Evolutionary conservation across 2,888 invertebrate species (phyloP).

Genomic region (Drepanosiphum platanoidis): DNA sequence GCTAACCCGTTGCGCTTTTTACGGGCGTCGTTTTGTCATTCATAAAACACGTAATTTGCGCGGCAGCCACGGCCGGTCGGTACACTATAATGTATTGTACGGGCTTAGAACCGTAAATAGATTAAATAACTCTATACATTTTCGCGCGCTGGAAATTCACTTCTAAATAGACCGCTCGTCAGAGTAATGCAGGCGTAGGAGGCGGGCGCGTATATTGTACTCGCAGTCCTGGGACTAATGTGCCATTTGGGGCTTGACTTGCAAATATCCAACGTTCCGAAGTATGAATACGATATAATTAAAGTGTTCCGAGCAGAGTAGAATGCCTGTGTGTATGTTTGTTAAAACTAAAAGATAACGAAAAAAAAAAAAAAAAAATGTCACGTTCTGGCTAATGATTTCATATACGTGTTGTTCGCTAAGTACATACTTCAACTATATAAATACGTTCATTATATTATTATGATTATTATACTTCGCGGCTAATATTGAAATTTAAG

Average conservation of each 20-base stretch:
- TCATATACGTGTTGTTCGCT: too few species aligned
- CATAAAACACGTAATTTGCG: conserved; percentile 17
- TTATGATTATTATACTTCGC: background rate
- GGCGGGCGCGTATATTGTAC: background rate
- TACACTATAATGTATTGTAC: background rate
- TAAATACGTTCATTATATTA: background rate
- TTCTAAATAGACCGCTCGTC: background rate
- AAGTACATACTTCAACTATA: background rate
- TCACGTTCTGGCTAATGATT: background rate
- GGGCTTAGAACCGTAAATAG: background rate
- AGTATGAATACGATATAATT: background rate
- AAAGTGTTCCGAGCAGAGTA: background rate
- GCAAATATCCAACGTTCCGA: background rate
- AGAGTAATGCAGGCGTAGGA: background rate
- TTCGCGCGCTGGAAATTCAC: background rate
- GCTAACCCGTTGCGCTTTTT: conserved; percentile 5
- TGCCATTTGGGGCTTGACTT: background rate
- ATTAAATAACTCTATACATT: background rate
- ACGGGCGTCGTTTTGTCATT: conserved; percentile 12
- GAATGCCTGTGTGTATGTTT: background rate
- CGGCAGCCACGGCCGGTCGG: background rate
- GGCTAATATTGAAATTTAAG: fast-evolving
- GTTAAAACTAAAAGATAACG: too few species aligned
- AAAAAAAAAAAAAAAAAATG: background rate
- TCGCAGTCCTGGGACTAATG: background rate